Conservation (phyloP, 2,113 vertebrate species). For the Catharus minimus region DNA sequence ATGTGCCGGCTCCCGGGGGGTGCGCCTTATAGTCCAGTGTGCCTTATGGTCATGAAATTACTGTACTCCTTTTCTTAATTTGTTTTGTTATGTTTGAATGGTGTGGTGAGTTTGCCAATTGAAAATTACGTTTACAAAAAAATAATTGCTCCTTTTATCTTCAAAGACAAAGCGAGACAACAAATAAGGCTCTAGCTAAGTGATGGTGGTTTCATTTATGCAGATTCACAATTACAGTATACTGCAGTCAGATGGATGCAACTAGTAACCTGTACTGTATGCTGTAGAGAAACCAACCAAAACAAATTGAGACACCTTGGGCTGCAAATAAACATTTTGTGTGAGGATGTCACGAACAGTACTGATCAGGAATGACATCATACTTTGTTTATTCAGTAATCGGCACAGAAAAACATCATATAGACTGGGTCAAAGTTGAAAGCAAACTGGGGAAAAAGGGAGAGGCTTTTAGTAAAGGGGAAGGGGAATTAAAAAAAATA, state of each 20-base stretch:
- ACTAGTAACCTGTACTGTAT: not conserved
- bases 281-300: not conserved
- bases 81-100: not conserved
- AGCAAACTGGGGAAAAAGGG: not conserved
- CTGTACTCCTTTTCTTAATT: not conserved
- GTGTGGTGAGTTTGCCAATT: not conserved
- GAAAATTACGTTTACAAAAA: not conserved
- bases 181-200: not conserved
- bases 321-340: not conserved
- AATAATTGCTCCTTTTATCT: not conserved
- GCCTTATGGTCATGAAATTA: too few species aligned
- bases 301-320: not conserved
- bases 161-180: not conserved
- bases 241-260: not conserved
- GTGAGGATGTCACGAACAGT: not conserved
- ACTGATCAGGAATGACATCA: not conserved
- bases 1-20: too few species aligned
- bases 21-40: too few species aligned
- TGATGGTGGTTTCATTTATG: not conserved
- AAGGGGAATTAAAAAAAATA: not conserved
- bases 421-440: not conserved
- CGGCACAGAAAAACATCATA: not conserved
- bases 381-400: not conserved
- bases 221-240: not conserved
- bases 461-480: not conserved